Evolutionary conservation across 30 jellyfish, hydroid and myxozoan genomes (phyloP).

Genomic region (Phacellophora camtschatica): DNA sequence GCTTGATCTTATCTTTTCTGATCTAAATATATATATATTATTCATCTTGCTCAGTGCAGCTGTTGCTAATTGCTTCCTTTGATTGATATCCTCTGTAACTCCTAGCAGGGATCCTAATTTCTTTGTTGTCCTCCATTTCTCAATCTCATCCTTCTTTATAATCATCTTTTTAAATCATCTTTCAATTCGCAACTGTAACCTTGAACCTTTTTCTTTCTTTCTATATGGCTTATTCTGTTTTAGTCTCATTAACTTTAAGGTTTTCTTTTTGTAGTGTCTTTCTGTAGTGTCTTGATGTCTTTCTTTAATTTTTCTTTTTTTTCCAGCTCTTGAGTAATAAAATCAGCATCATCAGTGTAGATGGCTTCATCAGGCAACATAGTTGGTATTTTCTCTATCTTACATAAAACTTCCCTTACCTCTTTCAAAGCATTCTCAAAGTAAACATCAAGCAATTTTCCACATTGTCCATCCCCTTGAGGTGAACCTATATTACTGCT

Average conservation of each 20-base stretch:
- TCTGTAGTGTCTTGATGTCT: conserved; percentile 1
- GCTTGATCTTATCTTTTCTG: background rate
- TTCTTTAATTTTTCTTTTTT: conserved; percentile 4
- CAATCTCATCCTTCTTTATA: background rate
- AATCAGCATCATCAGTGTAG: conserved; percentile 47
- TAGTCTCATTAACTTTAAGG: too few species aligned
- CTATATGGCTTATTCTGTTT: background rate
- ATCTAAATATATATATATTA: background rate
- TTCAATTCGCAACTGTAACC: background rate
- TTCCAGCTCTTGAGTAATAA: conserved; percentile 7
- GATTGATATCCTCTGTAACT: conserved; percentile 10
- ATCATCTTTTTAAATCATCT: background rate
- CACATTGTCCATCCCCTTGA: conserved; percentile 47
- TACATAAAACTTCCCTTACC: background rate
- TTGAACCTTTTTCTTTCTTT: background rate
- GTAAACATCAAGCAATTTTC: background rate
- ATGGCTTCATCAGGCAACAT: conserved; percentile 34
- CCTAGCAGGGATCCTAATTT: conserved; percentile 33
- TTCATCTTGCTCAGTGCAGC: background rate
- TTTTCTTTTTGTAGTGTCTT: background rate
- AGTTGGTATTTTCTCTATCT: background rate
- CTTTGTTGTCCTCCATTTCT: conserved; percentile 13
- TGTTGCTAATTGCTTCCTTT: conserved; percentile 26
- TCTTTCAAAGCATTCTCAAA: conserved; percentile 12
- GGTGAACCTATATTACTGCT: conserved; percentile 34